Evolutionary conservation across 2,113 vertebrate genomes (phyloP), one percentile per base, ranked within the genome.

Genomic region (Callopanchax toddi): DNA sequence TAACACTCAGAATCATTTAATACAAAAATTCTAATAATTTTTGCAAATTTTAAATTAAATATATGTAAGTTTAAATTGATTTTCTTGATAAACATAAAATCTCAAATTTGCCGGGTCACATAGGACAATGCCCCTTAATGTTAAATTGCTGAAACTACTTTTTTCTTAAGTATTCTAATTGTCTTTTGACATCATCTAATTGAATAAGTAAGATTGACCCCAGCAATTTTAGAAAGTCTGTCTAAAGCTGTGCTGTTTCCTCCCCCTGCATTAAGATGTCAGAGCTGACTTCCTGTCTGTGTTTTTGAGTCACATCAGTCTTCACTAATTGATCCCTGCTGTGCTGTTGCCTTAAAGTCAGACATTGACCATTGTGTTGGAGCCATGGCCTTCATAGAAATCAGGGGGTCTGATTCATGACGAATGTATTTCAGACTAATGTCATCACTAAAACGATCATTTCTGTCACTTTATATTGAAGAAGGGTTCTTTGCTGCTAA

Each of bases 241-340:
- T 39, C 10, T 36, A 63, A 34, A 50, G 18, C n/a, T 13, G 18
- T 10, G 13, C 40, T 17, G 29, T 39, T 55, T 9, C 53, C 60
- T 79, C 54, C 75, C 74, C 53, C 17, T 76, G 62, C 85, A 90
- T 89, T 90, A 90, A 83, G 63, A 71, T 77, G 76, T 90, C 86
- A 81, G 13, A 69, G 13, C 54, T 74, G 57, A 73, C 66, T 37
- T 37, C 63, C 71, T 37, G 10, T 54, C 46, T n/a, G 1, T 69
- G 59, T 78, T 79, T 68, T 71, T 46, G 60, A 69, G 32, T 64
- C 72, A 66, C 66, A 56, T 71, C 61, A 55, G 36, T 84, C 67
- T 65, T 4, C 34, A 40, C 34, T 74, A 89, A 81, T 88, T 70
- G 74, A 61, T 74, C 55, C 59, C 54, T 60, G 63, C 53, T 56